Evolutionary conservation across 2,888 invertebrate genomes (phyloP), one percentile per base, ranked within the genome.

Genomic region (Ectemnius lituratus): DNA sequence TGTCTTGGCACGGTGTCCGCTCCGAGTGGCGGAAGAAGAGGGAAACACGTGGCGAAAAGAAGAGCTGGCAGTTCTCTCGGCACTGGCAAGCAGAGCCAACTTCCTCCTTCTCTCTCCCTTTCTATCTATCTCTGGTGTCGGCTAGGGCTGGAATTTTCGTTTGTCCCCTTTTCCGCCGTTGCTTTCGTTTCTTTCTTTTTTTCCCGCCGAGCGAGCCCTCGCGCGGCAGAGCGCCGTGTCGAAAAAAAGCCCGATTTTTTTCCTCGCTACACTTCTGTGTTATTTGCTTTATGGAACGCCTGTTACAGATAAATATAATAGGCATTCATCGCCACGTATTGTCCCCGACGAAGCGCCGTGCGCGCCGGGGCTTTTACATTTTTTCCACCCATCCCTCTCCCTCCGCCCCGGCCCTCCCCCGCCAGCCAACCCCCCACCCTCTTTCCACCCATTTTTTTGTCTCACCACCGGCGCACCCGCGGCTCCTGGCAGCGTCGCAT

Each of bases 301-400:
- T 90, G 90, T 90, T 90, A 90, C 90, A 90, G 89, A 90, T 90
- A 90, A 90, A 90, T 90, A 90, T 90, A 90, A 90, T 90, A 89
- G 90, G 90, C 89, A 90, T 90, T 90, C 90, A 90, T 89, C 88
- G 88, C 87, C 85, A 85, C 89, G 89, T 88, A 90, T 90, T 90
- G 90, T 90, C 87, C 88, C 85, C 86, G 86, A 87, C 88, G 90
- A 90, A 89, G 88, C 89, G 87, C 86, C 87, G 85, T 82, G 84
- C 85, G 87, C 86, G 87, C 84, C 85, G 80, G 87, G 86, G 89
- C 88, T 89, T 89, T 89, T 89, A 86, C 88, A 88, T 88, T 88
- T 88, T 87, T 88, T 86, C 81, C 81, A 71, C 73, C 76, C 80
- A 1, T 8, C 37, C 37, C 37, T 11, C 37, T 37, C 8, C 37